Conservation (phyloP, 2,888 invertebrate genomes). For the Molorchus minor region DNA sequence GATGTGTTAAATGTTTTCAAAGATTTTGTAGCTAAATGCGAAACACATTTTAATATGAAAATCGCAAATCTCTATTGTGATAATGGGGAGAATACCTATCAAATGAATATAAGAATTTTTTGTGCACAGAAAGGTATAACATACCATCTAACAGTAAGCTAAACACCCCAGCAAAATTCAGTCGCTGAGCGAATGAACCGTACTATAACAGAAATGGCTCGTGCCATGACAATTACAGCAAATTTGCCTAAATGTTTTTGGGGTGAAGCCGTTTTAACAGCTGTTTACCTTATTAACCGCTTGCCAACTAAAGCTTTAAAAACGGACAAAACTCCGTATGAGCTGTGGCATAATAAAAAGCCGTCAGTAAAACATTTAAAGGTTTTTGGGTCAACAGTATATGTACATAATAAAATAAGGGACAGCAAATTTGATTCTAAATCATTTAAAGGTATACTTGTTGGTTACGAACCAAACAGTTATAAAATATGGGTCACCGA, state of each 20-base stretch:
- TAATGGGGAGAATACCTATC: constrained; percentile 23
- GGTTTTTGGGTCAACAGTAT: constrained; percentile 48
- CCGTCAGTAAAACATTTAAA: constrained; percentile 49
- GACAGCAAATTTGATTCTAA: constrained; percentile 23
- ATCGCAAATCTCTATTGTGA: constrained; percentile 2
- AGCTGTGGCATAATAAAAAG: constrained; percentile 52
- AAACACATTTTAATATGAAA: not conserved
- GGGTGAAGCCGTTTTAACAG: constrained; percentile 3
- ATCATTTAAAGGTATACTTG: constrained; percentile 18
- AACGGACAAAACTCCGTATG: not conserved
- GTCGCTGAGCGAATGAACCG: not conserved
- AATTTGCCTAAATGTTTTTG: not conserved
- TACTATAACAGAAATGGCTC: not conserved
- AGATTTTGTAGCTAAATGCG: constrained; percentile 1
- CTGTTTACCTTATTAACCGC: not conserved
- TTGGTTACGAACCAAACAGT: not conserved
- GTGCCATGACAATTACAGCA: not conserved
- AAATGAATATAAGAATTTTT: constrained; percentile 47
- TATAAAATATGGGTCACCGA: not conserved
- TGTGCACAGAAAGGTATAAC: constrained; percentile 52
- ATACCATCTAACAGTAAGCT: constrained; percentile 50
- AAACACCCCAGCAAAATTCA: not conserved
- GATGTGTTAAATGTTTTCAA: constrained; percentile 24
- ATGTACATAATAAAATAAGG: constrained; percentile 27
- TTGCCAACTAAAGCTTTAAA: not conserved